These are phyloP conservation scores for Pelobates fuscus DNA, from an alignment of 2,113 vertebrate genomes.

Conservation along the genomic window DNA sequence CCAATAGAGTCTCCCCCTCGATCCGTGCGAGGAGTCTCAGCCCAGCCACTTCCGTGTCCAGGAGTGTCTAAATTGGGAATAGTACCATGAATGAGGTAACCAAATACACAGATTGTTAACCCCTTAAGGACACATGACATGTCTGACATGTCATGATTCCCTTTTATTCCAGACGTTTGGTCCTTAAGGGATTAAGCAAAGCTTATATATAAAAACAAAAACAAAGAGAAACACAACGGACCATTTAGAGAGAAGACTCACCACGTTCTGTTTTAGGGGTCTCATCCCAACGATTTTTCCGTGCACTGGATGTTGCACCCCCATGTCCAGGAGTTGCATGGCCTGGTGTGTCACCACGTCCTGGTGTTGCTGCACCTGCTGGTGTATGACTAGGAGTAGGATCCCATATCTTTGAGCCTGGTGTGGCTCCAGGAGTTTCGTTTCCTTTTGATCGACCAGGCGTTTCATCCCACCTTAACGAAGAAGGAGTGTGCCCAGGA, in stretches of 20 bases:
- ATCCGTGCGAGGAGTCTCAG: conserved; percentile 94
- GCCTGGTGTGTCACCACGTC: conserved; percentile 88
- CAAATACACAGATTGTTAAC: too few species aligned
- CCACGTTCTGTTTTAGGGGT: conserved; percentile 96
- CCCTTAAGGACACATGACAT: too few species aligned
- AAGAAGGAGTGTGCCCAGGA: conserved; percentile 93
- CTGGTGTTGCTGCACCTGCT: conserved; percentile 91
- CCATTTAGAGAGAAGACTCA: conserved; percentile 49
- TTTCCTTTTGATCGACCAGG: conserved; percentile 94
- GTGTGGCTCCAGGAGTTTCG: conserved; percentile 95
- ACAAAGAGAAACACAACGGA: neutral
- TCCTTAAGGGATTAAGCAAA: too few species aligned
- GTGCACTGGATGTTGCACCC: conserved; percentile 90
- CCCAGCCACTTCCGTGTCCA: conserved; percentile 96
- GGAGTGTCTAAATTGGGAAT: conserved; percentile 85
- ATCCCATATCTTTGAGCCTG: conserved; percentile 96
- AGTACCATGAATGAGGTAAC: neutral
- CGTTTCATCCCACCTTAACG: conserved; percentile 96
- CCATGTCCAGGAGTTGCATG: conserved; percentile 94
- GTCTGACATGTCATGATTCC: too few species aligned
- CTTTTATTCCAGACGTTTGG: too few species aligned
- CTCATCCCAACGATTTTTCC: conserved; percentile 98
- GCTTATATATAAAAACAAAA: neutral
- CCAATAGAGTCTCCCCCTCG: conserved; percentile 94
- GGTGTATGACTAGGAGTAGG: conserved; percentile 97